Conservation (phyloP, 2,888 invertebrate genomes). For the Cephus nigrinus region DNA sequence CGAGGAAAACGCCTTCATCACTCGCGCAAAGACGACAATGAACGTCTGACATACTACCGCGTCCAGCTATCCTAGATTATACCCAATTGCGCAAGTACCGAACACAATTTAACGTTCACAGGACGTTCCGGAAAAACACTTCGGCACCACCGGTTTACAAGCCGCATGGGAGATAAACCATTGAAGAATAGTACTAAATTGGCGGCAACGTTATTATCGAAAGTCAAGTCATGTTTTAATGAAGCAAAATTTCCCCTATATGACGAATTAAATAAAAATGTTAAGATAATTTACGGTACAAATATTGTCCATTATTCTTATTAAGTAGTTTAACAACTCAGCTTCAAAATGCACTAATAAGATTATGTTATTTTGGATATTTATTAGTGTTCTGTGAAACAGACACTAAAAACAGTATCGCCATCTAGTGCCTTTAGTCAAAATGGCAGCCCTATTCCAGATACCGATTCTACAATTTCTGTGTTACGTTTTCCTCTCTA, state of each 20-base stretch:
- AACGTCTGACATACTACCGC: constrained; percentile 41
- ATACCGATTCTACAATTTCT: neutral
- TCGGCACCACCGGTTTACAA: neutral
- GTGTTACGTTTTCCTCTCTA: neutral
- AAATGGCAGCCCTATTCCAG: neutral
- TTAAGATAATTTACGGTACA: neutral
- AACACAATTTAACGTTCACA: neutral
- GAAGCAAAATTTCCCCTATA: neutral
- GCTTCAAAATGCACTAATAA: neutral
- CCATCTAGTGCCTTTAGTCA: neutral
- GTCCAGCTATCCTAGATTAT: neutral
- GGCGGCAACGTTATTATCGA: neutral
- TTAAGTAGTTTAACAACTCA: neutral
- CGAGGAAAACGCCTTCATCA: constrained; percentile 58
- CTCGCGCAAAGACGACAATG: constrained; percentile 58
- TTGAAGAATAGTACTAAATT: neutral
- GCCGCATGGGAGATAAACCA: neutral
- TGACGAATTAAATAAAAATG: neutral
- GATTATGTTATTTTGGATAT: neutral
- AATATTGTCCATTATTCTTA: no score
- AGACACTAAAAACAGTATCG: neutral
- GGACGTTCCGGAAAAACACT: neutral
- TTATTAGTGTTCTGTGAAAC: neutral
- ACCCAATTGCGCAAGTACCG: neutral
- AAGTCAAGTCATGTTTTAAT: neutral